phyloP scores from a whole-genome alignment of 2,797 vertebrate genomes.

The Synanceia verrucosa region DNA sequence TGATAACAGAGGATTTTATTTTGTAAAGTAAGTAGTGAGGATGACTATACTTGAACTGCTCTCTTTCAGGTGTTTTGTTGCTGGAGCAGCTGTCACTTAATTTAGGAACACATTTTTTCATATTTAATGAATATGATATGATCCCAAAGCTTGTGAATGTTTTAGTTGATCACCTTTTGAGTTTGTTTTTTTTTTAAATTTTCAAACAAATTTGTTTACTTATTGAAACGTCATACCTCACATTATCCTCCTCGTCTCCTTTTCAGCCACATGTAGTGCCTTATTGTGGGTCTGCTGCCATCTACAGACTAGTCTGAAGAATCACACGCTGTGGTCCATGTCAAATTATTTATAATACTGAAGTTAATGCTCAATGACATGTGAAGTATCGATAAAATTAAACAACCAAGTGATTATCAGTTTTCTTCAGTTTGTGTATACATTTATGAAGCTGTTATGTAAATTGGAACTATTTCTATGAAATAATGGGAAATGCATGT shows the following conservation, averaged over 20 bases:
- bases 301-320: slow-evolving; percentile 24
- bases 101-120: neutral
- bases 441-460: fast-evolving
- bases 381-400: slow-evolving; percentile 44
- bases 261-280: neutral
- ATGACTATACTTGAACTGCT: slow-evolving; percentile 25
- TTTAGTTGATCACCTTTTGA: neutral
- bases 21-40: neutral
- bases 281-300: slow-evolving; percentile 12
- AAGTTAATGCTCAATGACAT: neutral
- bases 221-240: too few relatives aligned
- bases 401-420: slow-evolving; percentile 20
- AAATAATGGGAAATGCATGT: too few relatives aligned
- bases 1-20: neutral
- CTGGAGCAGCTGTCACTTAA: slow-evolving; percentile 11
- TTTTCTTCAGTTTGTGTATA: neutral
- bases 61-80: neutral
- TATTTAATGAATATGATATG: slow-evolving; percentile 4
- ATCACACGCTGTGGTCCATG: neutral
- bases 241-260: too few relatives aligned
- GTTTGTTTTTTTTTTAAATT: neutral
- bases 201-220: neutral
- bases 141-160: slow-evolving; percentile 21
- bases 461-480: too few relatives aligned
- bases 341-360: slow-evolving; percentile 30